phyloP scores from a whole-genome alignment of 2,113 vertebrate genomes.

The Pagrus major region DNA sequence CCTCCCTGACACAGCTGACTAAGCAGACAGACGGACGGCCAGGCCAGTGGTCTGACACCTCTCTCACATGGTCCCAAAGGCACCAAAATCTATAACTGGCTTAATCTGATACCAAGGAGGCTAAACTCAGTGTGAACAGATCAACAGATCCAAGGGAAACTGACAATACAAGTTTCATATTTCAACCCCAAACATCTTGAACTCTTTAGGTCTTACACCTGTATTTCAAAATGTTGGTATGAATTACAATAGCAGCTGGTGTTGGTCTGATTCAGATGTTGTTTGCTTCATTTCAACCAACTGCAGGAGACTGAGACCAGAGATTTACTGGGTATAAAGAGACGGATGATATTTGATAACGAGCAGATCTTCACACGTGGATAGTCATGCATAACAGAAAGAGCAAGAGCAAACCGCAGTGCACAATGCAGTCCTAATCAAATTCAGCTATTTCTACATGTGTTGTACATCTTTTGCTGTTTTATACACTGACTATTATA shows the following conservation, averaged over 20 bases:
- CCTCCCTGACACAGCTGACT: conserved; percentile 43
- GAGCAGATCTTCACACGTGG: not conserved
- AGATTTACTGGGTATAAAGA: not conserved
- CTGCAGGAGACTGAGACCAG: not conserved
- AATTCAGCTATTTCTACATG: not conserved
- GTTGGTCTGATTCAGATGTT: not conserved
- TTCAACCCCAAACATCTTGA: not conserved
- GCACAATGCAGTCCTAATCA: not conserved
- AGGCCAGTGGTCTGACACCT: conserved; percentile 3
- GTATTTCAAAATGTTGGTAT: not conserved
- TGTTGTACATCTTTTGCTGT: no score
- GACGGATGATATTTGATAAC: conserved; percentile 9
- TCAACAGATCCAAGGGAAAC: not conserved
- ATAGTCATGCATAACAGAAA: not conserved
- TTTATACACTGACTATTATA: no score
- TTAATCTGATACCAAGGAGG: conserved; percentile 13
- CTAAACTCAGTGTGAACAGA: not conserved
- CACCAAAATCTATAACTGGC: not conserved
- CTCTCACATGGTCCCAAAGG: not conserved
- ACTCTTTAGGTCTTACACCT: not conserved
- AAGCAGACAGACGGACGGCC: conserved; percentile 32
- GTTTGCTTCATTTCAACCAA: not conserved
- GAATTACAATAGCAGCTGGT: not conserved
- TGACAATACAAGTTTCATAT: not conserved
- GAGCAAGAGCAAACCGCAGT: not conserved